Conservation (phyloP, 2,888 invertebrate species). For the Dioctria rufipes region DNA sequence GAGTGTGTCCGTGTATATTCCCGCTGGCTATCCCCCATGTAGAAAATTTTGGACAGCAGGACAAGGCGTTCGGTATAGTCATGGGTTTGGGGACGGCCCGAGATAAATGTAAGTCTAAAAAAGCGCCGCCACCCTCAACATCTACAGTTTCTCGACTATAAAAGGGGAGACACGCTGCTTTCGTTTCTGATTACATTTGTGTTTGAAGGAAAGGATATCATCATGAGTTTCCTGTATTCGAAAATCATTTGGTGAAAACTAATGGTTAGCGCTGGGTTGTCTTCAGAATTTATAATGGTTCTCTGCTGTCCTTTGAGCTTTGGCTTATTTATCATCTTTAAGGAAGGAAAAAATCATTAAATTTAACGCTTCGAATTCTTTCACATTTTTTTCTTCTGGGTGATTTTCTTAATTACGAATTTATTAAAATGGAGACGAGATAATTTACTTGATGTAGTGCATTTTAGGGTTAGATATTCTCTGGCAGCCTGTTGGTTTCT, state of each 20-base stretch:
- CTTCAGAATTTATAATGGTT: slow-evolving; percentile 55
- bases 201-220: slow-evolving; percentile 57
- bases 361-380: neutral
- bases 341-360: neutral
- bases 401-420: neutral
- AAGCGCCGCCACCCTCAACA: slow-evolving; percentile 37
- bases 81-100: slow-evolving; percentile 19
- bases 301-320: neutral
- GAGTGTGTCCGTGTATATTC: slow-evolving; percentile 55
- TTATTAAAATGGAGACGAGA: neutral
- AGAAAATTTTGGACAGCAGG: slow-evolving; percentile 55
- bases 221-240: slow-evolving; percentile 57
- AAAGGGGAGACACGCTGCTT: slow-evolving; percentile 46
- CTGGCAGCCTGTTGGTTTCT: too few species aligned
- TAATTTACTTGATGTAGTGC: too few species aligned
- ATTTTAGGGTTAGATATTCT: too few species aligned
- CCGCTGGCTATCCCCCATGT: slow-evolving; percentile 55
- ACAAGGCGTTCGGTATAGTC: slow-evolving; percentile 41
- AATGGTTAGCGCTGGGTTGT: slow-evolving; percentile 57
- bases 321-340: neutral
- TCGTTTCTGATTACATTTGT: slow-evolving; percentile 54
- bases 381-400: neutral
- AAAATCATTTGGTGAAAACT: slow-evolving; percentile 59
- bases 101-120: slow-evolving; percentile 53
- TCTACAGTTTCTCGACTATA: slow-evolving; percentile 45